Evolutionary conservation across 2,797 vertebrate species (phyloP).

Genomic region (Sebastes paucispinis): DNA sequence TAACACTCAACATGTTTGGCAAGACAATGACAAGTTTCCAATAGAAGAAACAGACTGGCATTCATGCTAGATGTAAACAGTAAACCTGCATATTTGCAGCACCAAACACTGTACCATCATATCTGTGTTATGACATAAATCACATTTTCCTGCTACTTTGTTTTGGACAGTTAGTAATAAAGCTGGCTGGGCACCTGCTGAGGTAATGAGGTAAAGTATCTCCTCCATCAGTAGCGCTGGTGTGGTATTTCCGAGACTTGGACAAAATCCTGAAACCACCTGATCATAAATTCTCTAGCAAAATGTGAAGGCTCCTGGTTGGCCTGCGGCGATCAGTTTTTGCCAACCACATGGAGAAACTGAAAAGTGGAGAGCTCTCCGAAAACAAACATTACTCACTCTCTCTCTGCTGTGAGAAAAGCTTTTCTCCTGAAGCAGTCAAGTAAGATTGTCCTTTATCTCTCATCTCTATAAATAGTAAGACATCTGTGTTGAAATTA

Average conservation of each 20-base stretch:
- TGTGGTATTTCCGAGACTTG: slow-evolving; percentile 67
- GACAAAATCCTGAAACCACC: slow-evolving; percentile 64
- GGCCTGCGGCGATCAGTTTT: slow-evolving; percentile 53
- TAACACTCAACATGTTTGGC: slow-evolving; percentile 44
- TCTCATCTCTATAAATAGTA: slow-evolving; percentile 27
- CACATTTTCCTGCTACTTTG: slow-evolving; percentile 28
- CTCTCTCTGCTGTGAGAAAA: slow-evolving; percentile 46
- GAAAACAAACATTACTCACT: slow-evolving; percentile 50
- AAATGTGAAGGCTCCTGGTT: slow-evolving; percentile 59
- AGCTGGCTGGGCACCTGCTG: slow-evolving; percentile 69
- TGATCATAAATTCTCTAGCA: slow-evolving; percentile 71
- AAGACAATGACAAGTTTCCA: slow-evolving; percentile 40
- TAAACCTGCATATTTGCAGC: slow-evolving; percentile 26
- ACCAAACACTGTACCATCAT: neutral
- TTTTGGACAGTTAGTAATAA: slow-evolving; percentile 45
- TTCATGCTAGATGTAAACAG: slow-evolving; percentile 35
- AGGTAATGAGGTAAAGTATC: slow-evolving; percentile 67
- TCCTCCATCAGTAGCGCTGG: slow-evolving; percentile 54
- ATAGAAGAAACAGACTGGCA: slow-evolving; percentile 9
- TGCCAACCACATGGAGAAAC: slow-evolving; percentile 57
- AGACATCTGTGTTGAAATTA: neutral
- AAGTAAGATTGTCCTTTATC: slow-evolving; percentile 4
- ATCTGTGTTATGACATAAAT: slow-evolving; percentile 36
- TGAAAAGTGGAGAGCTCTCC: slow-evolving; percentile 27
- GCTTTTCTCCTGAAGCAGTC: slow-evolving; percentile 12